These are phyloP conservation scores for Palythoa heliodiscus DNA, from an alignment of 92 coral and sea anemone genomes.

Conservation along the genomic window DNA sequence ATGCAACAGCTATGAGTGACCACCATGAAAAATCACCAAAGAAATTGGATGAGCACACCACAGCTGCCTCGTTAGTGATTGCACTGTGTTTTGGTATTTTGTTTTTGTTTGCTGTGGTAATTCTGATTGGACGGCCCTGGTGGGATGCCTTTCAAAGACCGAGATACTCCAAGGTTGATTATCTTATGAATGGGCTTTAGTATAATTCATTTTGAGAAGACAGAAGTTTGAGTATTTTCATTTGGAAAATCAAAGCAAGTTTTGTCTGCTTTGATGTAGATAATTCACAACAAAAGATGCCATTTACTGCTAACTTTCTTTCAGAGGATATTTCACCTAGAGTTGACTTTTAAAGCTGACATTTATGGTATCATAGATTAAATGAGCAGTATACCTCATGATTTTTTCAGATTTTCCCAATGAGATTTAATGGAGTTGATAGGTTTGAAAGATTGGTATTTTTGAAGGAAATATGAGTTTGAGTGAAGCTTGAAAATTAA, in stretches of 20 bases:
- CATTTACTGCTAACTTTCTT: too few species aligned
- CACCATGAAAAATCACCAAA: conserved; percentile 16
- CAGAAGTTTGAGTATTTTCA: not conserved
- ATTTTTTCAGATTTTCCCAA: too few species aligned
- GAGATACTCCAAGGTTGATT: conserved; percentile 88
- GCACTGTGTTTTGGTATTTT: conserved; percentile 83
- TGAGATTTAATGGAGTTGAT: too few species aligned
- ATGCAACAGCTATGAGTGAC: not conserved
- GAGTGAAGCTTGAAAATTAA: too few species aligned
- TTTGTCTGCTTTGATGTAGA: not conserved
- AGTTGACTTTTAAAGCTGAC: too few species aligned
- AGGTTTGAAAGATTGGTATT: too few species aligned
- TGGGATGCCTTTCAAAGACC: conserved; percentile 83
- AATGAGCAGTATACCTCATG: too few species aligned
- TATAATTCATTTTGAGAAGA: not conserved
- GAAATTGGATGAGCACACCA: conserved; percentile 64
- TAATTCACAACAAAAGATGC: too few species aligned
- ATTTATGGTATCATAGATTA: too few species aligned
- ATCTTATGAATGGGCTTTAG: conserved; percentile 86
- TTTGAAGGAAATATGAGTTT: too few species aligned
- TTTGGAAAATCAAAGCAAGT: not conserved
- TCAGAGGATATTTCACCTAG: too few species aligned
- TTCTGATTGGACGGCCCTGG: conserved; percentile 86
- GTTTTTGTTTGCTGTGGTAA: conserved; percentile 76
- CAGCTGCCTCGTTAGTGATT: conserved; percentile 70